phyloP scores from a whole-genome alignment of 2,113 vertebrate genomes.

The Paramisgurnus dabryanus region DNA sequence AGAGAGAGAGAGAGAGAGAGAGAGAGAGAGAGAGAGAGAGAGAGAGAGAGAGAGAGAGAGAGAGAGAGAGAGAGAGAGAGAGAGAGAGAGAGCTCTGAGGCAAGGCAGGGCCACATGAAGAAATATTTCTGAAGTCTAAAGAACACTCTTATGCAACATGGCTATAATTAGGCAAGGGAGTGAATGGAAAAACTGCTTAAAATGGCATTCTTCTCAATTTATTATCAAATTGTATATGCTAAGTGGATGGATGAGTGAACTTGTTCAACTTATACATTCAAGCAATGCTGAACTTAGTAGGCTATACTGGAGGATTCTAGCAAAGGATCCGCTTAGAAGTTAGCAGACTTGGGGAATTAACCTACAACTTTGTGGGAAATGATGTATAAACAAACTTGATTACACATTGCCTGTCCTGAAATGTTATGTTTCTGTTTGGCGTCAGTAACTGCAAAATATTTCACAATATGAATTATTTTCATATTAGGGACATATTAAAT shows the following conservation, averaged over 20 bases:
- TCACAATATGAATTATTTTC: no score
- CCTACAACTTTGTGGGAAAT: no score
- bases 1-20: slow-evolving; percentile 30
- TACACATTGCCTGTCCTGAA: no score
- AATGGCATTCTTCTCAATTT: slow-evolving; percentile 11
- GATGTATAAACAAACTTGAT: no score
- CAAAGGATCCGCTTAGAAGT: neutral
- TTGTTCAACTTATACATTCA: neutral
- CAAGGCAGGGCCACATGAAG: slow-evolving; percentile 36
- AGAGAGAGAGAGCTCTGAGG: slow-evolving; percentile 11
- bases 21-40: slow-evolving; percentile 21
- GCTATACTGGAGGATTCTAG: no score
- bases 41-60: slow-evolving; percentile 27
- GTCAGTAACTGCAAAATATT: no score
- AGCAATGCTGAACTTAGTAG: neutral
- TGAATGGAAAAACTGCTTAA: slow-evolving; percentile 1
- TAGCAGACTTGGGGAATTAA: no score
- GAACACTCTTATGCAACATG: slow-evolving; percentile 53
- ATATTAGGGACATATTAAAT: no score
- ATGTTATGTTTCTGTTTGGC: no score
- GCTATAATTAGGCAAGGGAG: slow-evolving; percentile 32
- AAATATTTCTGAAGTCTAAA: slow-evolving; percentile 35
- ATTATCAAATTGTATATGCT: neutral
- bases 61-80: slow-evolving; percentile 12
- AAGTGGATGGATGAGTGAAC: neutral